phyloP scores from a whole-genome alignment of 2,888 invertebrate species.

The Dinocampus coccinellae region DNA sequence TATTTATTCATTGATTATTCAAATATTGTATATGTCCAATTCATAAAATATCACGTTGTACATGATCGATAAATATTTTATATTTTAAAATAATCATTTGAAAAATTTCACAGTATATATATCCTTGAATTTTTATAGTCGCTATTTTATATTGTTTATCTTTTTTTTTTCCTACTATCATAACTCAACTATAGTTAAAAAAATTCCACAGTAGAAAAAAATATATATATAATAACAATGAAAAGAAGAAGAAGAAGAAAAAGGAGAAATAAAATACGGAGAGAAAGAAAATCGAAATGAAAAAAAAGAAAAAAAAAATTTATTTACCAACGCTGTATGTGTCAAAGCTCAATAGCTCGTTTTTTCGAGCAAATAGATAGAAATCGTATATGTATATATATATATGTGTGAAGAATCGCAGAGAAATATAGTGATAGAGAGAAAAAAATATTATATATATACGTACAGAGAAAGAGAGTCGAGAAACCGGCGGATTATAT shows the following conservation, averaged over 20 bases:
- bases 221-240: too few relatives aligned
- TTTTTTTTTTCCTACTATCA: not conserved
- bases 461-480: constrained; percentile 5
- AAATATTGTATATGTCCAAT: not conserved
- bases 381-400: not conserved
- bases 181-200: not conserved
- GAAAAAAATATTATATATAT: too few relatives aligned
- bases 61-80: not conserved
- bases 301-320: not conserved
- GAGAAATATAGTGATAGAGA: constrained; percentile 1
- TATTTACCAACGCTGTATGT: not conserved
- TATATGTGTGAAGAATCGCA: not conserved
- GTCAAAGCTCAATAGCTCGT: not conserved
- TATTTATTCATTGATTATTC: too few relatives aligned
- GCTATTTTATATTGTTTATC: not conserved
- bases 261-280: not conserved
- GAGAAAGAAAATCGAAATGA: too few relatives aligned
- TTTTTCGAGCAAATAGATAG: not conserved
- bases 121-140: not conserved
- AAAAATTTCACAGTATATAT: not conserved
- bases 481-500: constrained; percentile 43
- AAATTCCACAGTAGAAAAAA: not conserved
- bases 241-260: too few relatives aligned
- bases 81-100: not conserved
- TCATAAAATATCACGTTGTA: not conserved